phyloP scores from a whole-genome alignment of 2,797 vertebrate genomes.

The Tokudaia muenninki region DNA sequence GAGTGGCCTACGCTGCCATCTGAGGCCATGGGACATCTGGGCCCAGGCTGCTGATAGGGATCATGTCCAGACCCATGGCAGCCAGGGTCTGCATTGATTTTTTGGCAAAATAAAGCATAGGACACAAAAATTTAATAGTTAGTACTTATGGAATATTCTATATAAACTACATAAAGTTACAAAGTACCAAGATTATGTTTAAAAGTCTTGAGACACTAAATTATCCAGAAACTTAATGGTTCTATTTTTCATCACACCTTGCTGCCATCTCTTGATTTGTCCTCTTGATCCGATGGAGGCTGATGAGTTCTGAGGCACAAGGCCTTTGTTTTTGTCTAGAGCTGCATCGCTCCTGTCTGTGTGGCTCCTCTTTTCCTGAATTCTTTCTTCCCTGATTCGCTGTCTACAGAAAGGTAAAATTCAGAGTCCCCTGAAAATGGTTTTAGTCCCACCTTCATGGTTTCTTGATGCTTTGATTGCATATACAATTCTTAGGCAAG shows the following conservation, averaged over 20 bases:
- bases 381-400: neutral
- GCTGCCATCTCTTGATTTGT: neutral
- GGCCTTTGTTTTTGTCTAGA: neutral
- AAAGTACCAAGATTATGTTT: neutral
- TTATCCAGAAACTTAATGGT: neutral
- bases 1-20: neutral
- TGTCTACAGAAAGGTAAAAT: neutral
- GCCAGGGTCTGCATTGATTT: neutral
- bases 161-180: neutral
- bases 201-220: constrained; percentile 5
- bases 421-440: neutral
- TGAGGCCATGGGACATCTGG: neutral
- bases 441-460: neutral
- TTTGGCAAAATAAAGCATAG: constrained; percentile 23
- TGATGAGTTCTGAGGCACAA: neutral
- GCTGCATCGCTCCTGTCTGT: neutral
- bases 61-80: neutral
- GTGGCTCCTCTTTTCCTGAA: neutral
- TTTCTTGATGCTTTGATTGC: neutral
- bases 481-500: constrained; percentile 22
- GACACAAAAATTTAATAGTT: constrained; percentile 49
- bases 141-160: constrained; percentile 8
- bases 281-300: neutral
- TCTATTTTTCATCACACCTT: neutral
- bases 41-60: neutral